Base-by-base conservation (phyloP, 2,888 invertebrate genomes). In the Nomada ferruginata region DNA sequence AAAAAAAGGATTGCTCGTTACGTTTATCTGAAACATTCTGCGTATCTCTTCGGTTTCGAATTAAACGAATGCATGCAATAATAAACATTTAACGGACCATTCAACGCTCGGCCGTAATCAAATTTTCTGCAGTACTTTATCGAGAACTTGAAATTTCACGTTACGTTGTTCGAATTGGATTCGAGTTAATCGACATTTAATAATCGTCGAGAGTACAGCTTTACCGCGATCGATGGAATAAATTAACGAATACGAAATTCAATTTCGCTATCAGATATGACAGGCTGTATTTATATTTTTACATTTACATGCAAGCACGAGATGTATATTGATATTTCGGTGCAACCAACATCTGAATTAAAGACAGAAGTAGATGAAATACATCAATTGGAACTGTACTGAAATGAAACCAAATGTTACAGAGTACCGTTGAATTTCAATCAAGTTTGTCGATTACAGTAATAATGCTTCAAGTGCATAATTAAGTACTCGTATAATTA, bases 101-200 rank as follows among this genome's bases (percentile, higher is more conserved):
- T 1, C 64, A 44, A 23, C 20, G 1, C 4, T 15, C 0, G 7
- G 9, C 0, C n/a, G 44, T 2, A 15, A 47, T 69, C n/a, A 23
- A 36, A 69, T 0, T 9, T 0, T n/a, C 57, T 9, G 15, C 0
- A 20, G 57, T 29, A 0, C 26, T 29, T n/a, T 2, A 69, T 44
- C 23, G 18, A 3, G 26, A n/a, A 1, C 0, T 20, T 23, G 11
- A 26, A 69, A 20, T 70, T 36, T 50, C n/a, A 4, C 10, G 47
- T 23, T 13, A 15, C 47, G n/a, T 29, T n/a, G n/a, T 23, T 52
- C 1, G 1, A 59, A 70, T 20, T 50, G 20, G 20, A 59, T 18
- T 70, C 47, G 44, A 26, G 7, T 26, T 26, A 44, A 57, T 69
- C 15, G 20, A 60, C 59, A 50, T 50, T 70, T 70, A 50, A 59